Evolutionary conservation across 2,888 invertebrate species (phyloP).

Genomic region (Plagiodera versicolora): DNA sequence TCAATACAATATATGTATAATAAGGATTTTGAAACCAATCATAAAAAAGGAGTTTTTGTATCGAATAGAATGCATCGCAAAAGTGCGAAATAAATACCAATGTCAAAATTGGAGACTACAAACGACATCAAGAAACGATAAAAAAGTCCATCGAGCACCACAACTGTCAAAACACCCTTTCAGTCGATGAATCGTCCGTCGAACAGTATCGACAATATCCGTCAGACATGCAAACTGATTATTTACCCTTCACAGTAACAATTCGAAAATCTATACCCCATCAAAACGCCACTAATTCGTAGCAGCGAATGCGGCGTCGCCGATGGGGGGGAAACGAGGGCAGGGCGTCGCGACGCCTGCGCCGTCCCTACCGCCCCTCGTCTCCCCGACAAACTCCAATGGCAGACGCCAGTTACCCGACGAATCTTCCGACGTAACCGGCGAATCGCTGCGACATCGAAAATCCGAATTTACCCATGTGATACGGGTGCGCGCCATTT

Average conservation of each 20-base stretch:
- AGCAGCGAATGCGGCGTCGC: conserved; percentile 53
- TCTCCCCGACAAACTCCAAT: conserved; percentile 50
- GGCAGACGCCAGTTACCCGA: conserved; percentile 52
- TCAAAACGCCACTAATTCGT: conserved; percentile 56
- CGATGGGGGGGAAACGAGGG: conserved; percentile 44
- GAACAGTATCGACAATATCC: conserved; percentile 1
- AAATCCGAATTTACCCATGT: neutral
- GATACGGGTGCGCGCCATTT: neutral
- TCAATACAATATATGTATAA: too few relatives aligned
- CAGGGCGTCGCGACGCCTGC: conserved; percentile 50
- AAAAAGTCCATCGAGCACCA: neutral
- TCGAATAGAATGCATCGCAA: too few relatives aligned
- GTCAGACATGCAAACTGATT: conserved; percentile 26
- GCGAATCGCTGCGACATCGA: neutral
- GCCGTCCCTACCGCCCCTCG: conserved; percentile 40
- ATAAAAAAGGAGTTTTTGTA: too few relatives aligned
- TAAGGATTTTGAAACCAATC: too few relatives aligned
- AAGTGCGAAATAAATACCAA: too few relatives aligned
- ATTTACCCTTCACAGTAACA: conserved; percentile 47
- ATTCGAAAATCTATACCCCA: conserved; percentile 56
- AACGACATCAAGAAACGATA: too few relatives aligned
- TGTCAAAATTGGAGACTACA: too few relatives aligned
- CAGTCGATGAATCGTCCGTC: neutral
- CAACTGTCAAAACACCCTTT: neutral
- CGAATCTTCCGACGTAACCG: conserved; percentile 43